Percentiles rank a stretch among this genome's conserved stretches.
Conservation (phyloP, 1,140 invertebrate genomes). For the Drosophila murphyi region DNA sequence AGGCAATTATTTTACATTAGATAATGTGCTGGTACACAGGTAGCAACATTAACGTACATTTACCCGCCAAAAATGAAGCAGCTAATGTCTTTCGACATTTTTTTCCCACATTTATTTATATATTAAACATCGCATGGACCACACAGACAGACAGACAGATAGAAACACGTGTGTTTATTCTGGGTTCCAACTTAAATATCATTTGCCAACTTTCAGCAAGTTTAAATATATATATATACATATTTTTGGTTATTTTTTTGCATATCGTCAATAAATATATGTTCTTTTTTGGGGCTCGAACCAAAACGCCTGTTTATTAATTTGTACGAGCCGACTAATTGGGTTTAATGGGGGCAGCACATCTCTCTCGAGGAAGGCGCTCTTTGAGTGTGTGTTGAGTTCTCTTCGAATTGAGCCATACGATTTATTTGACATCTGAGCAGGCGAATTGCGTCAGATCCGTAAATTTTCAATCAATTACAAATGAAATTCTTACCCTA, state of each 20-base stretch:
- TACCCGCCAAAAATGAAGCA: slow-evolving; percentile 35
- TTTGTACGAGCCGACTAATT: slow-evolving; percentile 37
- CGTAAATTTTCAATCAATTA: slow-evolving; percentile 16
- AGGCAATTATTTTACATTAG: slow-evolving; percentile 61
- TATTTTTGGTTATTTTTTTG: slow-evolving; percentile 2
- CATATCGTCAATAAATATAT: too few relatives aligned
- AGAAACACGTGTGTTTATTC: slow-evolving; percentile 35
- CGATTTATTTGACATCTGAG: slow-evolving; percentile 31
- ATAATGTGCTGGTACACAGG: slow-evolving; percentile 38
- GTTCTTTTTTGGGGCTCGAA: slow-evolving; percentile 7
- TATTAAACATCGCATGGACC: slow-evolving; percentile 19
- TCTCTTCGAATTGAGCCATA: slow-evolving; percentile 9
- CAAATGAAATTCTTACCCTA: not conserved
- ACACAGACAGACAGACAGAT: slow-evolving; percentile 5
- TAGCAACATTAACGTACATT: slow-evolving; percentile 7
- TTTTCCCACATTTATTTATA: slow-evolving; percentile 2
- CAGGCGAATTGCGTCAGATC: slow-evolving; percentile 19
- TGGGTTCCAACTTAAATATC: slow-evolving; percentile 31
- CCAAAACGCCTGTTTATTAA: slow-evolving; percentile 9
- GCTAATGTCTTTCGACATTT: slow-evolving; percentile 42
- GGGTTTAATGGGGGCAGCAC: slow-evolving; percentile 52
- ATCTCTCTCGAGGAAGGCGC: not conserved
- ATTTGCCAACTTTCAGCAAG: slow-evolving; percentile 18
- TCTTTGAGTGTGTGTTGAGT: slow-evolving; percentile 1
- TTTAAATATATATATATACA: slow-evolving; percentile 5